Percentiles rank a stretch among this genome's conserved stretches.
Evolutionary conservation across 2,888 invertebrate genomes (phyloP).

Genomic region (Rhogogaster chlorosoma): DNA sequence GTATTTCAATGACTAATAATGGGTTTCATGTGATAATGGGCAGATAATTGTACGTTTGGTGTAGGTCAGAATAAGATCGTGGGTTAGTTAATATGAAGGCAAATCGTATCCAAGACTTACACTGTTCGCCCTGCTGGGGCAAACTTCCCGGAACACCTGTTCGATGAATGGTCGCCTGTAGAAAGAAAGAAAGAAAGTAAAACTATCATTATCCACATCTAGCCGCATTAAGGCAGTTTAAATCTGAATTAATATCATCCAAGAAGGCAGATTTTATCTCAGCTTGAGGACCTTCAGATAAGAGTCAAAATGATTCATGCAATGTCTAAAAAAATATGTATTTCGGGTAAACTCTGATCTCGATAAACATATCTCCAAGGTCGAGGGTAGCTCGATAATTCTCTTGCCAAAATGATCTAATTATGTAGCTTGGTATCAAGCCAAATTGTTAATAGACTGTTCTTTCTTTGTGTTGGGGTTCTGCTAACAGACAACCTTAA

Average conservation of each 20-base stretch:
- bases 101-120: constrained; percentile 79
- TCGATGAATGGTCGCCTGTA: constrained; percentile 88
- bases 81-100: constrained; percentile 71
- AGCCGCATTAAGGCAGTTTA: not conserved
- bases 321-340: constrained; percentile 5
- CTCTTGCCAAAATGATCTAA: constrained; percentile 68
- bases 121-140: constrained; percentile 87
- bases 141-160: constrained; percentile 89
- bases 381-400: constrained; percentile 66
- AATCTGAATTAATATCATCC: not conserved
- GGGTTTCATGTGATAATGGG: constrained; percentile 24
- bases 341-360: constrained; percentile 30
- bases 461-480: constrained; percentile 63
- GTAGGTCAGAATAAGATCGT: constrained; percentile 57
- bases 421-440: constrained; percentile 72
- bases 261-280: not conserved
- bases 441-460: constrained; percentile 70
- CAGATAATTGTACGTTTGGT: constrained; percentile 71
- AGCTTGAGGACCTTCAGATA: not conserved
- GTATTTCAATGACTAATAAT: constrained; percentile 34
- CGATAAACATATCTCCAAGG: constrained; percentile 55
- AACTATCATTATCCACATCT: not conserved
- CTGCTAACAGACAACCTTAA: constrained; percentile 63
- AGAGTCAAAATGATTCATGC: not conserved
- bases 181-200: constrained; percentile 69